These are phyloP conservation scores for Cydia splendana DNA, from an alignment of 1,140 invertebrate genomes.

Conservation along the genomic window DNA sequence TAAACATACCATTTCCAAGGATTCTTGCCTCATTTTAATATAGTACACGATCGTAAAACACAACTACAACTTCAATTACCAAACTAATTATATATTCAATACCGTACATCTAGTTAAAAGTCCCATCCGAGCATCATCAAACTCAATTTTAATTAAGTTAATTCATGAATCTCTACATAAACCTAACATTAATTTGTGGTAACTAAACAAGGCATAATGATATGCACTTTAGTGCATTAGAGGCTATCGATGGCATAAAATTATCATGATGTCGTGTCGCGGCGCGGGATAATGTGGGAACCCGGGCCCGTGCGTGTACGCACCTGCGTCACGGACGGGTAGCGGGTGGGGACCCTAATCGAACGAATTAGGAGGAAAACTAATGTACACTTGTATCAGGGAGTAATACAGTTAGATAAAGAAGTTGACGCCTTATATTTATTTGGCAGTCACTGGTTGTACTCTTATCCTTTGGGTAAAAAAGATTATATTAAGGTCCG, in stretches of 20 bases:
- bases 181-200: conserved; percentile 18
- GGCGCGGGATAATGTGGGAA: conserved; percentile 43
- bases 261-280: conserved; percentile 36
- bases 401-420: neutral
- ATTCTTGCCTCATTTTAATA: no score
- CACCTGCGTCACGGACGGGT: conserved; percentile 43
- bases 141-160: neutral
- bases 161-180: conserved; percentile 3
- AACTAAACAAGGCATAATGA: conserved; percentile 31
- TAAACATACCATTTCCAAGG: neutral
- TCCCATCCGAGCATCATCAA: neutral
- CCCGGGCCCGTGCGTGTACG: conserved; percentile 23
- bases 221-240: conserved; percentile 36
- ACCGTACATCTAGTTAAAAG: neutral
- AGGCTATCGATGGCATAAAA: conserved; percentile 43
- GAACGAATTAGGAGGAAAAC: conserved; percentile 31
- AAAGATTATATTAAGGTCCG: no score
- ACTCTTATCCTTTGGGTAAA: no score
- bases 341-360: neutral
- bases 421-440: neutral
- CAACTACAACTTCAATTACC: no score
- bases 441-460: no score
- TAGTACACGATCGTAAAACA: no score
- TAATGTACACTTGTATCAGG: conserved; percentile 5
- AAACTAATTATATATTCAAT: neutral